These are phyloP conservation scores for Trachelus iudaicus DNA, from an alignment of 2,888 invertebrate genomes.

Conservation along the genomic window DNA sequence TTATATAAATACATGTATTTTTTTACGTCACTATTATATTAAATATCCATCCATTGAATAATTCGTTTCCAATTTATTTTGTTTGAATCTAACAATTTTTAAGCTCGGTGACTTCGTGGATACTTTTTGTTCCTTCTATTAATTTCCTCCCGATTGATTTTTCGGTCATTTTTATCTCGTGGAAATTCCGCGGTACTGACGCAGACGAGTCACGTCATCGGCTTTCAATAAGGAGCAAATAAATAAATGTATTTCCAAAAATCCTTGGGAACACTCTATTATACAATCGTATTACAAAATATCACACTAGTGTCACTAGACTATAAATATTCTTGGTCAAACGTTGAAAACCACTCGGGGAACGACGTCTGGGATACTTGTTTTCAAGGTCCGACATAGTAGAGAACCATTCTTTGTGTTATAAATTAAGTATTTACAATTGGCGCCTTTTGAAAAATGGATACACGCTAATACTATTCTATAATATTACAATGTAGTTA, in stretches of 20 bases:
- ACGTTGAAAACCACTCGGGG: background rate
- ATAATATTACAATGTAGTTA: background rate
- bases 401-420: background rate
- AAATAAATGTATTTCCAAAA: background rate
- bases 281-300: background rate
- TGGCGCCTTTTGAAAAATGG: background rate
- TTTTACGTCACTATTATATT: background rate
- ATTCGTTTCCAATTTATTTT: background rate
- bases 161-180: background rate
- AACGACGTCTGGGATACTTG: background rate
- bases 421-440: background rate
- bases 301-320: background rate
- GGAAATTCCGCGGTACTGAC: background rate
- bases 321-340: background rate
- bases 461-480: background rate
- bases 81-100: background rate
- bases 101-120: background rate
- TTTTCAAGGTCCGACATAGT: background rate
- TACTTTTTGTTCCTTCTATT: background rate
- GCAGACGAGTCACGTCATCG: background rate
- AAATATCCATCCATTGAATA: background rate
- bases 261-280: background rate
- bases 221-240: background rate
- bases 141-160: background rate
- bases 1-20: conserved; percentile 10